phyloP scores from a whole-genome alignment of 2,113 vertebrate species.

The Eudyptes chrysolophus region DNA sequence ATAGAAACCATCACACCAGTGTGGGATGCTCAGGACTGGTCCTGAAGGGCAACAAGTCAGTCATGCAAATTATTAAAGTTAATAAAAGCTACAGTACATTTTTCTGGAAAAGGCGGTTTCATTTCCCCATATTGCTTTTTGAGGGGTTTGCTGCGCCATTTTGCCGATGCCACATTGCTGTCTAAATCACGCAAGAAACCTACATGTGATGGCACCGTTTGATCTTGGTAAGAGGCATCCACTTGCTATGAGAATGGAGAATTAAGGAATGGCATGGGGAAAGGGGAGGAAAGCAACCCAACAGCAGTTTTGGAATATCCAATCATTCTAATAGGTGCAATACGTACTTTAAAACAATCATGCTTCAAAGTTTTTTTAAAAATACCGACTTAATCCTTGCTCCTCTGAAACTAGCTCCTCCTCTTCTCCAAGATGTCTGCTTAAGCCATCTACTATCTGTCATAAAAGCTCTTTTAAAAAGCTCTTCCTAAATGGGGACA shows the following conservation, averaged over 20 bases:
- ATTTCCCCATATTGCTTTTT: background rate
- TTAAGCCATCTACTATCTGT: background rate
- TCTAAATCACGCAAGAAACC: background rate
- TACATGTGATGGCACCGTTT: background rate
- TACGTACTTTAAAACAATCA: background rate
- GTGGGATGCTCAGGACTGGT: background rate
- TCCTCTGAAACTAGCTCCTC: background rate
- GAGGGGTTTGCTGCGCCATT: background rate
- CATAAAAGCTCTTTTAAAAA: background rate
- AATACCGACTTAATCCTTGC: background rate
- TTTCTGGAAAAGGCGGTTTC: background rate
- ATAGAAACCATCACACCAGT: background rate
- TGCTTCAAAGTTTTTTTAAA: background rate
- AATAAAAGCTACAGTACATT: background rate
- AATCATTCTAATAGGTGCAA: background rate
- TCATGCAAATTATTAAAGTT: background rate
- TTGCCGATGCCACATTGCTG: background rate
- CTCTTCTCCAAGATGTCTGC: background rate
- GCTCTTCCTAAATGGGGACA: background rate
- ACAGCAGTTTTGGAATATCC: background rate
- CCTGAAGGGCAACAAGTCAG: background rate
- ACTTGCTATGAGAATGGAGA: background rate
- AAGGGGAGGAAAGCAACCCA: background rate
- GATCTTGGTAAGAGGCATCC: background rate
- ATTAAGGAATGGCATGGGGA: background rate